Percentiles rank a stretch among this genome's conserved stretches.
Conservation (phyloP, 2,113 vertebrate species). For the Tinamus guttatus region DNA sequence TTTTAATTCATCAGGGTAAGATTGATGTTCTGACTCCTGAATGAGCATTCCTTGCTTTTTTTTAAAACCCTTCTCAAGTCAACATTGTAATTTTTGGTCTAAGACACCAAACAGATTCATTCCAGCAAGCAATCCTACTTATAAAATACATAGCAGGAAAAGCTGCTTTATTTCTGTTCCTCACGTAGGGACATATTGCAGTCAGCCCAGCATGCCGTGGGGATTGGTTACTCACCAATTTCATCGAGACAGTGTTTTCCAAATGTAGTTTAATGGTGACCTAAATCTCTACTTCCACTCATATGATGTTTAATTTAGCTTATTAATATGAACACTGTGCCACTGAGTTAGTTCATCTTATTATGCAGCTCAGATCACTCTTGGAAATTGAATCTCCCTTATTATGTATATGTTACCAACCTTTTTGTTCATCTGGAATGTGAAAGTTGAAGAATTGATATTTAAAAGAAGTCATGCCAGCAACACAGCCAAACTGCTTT, state of each 20-base stretch:
- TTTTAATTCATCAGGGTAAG: not conserved
- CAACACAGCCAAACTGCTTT: not conserved
- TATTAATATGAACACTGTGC: conserved; percentile 20
- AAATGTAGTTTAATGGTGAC: not conserved
- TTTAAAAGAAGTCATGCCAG: not conserved
- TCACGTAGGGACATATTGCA: not conserved
- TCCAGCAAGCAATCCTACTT: not conserved
- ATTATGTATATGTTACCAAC: not conserved
- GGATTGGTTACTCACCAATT: not conserved
- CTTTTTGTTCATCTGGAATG: not conserved
- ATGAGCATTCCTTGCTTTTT: not conserved
- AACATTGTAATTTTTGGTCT: not conserved
- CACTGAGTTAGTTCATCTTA: conserved; percentile 11
- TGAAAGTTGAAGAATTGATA: not conserved
- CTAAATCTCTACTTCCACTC: not conserved
- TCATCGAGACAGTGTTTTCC: not conserved
- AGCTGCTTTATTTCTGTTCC: not conserved
- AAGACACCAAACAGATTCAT: not conserved
- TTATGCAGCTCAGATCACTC: not conserved
- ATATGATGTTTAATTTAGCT: not conserved
- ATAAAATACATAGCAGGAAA: not conserved
- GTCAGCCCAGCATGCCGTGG: not conserved
- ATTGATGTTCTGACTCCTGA: not conserved
- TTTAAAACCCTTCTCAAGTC: not conserved
- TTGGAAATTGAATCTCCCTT: not conserved